These are phyloP conservation scores for Abrostola triplasia DNA, from an alignment of 2,888 invertebrate species.

Conservation along the genomic window DNA sequence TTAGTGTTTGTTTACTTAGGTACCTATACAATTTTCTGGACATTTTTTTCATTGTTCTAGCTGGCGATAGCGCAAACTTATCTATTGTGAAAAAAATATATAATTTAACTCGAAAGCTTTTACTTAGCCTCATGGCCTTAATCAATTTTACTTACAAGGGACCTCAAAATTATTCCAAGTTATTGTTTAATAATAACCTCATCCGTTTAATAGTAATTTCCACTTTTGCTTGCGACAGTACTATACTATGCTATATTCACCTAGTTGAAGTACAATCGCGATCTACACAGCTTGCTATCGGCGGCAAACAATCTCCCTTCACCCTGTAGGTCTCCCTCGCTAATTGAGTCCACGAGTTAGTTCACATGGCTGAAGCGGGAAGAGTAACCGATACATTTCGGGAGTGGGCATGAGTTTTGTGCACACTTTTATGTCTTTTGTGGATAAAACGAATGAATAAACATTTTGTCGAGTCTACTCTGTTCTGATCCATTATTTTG, in stretches of 20 bases:
- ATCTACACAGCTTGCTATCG: constrained; percentile 5
- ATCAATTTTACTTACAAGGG: background rate
- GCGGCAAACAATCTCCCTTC: constrained; percentile 28
- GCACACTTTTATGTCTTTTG: background rate
- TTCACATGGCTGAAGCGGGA: constrained; percentile 3
- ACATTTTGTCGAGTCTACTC: too few species aligned
- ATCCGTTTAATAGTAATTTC: too few species aligned
- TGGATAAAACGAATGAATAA: too few species aligned
- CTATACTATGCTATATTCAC: background rate
- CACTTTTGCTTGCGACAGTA: too few species aligned
- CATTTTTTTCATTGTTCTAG: background rate
- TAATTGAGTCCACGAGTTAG: constrained; percentile 40
- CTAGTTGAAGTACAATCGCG: background rate
- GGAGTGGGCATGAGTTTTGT: background rate
- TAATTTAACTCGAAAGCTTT: background rate
- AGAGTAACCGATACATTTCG: constrained; percentile 9
- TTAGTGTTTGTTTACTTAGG: constrained; percentile 1
- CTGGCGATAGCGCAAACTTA: background rate
- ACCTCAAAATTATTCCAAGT: background rate
- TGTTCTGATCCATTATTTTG: too few species aligned
- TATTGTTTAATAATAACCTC: too few species aligned
- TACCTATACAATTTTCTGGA: background rate
- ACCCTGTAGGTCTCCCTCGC: constrained; percentile 24
- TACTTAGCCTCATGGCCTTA: background rate
- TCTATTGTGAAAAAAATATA: background rate